Evolutionary conservation across 2,113 vertebrate species (phyloP), one percentile per base, ranked within the genome.

Genomic region (Oreochromis niloticus): DNA sequence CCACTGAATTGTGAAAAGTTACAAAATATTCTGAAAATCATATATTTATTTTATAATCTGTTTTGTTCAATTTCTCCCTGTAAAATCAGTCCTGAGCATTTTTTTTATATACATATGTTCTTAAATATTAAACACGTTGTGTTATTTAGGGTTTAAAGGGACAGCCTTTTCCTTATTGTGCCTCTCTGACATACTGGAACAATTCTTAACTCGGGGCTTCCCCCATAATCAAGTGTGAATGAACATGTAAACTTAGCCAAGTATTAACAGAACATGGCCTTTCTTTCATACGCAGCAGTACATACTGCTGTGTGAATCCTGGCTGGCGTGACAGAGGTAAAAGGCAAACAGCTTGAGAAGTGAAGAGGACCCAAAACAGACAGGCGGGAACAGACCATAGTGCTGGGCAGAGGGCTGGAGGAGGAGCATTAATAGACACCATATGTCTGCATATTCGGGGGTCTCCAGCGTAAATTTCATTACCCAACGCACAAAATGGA

Each of bases 231-330:
- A 92, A 92, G 95, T 96, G 95, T 96, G 95, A 96, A 96, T 94
- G 94, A 95, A 96, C 94, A 96, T 96, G 96, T 96, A 97, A 96
- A 96, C 93, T 95, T 95, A 95, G 94, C 93, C 95, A 93, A 94
- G 94, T 89, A 94, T 93, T 96, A 95, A 91, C 94, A 93, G 91
- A 94, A 92, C 68, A 48, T 78, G 90, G 91, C 89, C 91, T 90
- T 86, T 85, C 82, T 86, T 89, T 63, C 75, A 27, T 66, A 82
- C 19, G 84, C 24, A 81, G 56, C 63, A 2, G 80, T 50, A 75
- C 92, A 87, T 87, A 93, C 50, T 57, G 89, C 89, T 87, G 17
- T n/a, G 84, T 88, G 36, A 93, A 89, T 89, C 86, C 82, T 82
- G 82, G 81, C 55, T 89, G 92, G 91, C 79, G 80, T 93, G 93